These are phyloP conservation scores for Intoshia linei DNA, from an alignment of 1,140 invertebrate species.

Conservation along the genomic window DNA sequence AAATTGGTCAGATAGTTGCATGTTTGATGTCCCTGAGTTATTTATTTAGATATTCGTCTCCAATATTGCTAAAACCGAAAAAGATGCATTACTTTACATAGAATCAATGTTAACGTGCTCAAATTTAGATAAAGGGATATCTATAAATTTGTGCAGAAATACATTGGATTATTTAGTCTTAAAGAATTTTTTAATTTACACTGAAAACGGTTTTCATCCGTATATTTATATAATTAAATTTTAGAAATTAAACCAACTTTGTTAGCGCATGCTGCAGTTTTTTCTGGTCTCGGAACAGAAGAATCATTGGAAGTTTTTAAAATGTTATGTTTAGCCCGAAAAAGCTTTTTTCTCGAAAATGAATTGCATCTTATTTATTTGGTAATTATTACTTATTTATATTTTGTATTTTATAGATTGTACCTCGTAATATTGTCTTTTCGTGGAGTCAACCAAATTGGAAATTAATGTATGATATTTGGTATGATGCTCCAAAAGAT, in stretches of 20 bases:
- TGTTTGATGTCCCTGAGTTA: too few relatives aligned
- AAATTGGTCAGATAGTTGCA: too few relatives aligned
- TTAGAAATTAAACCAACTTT: constrained; percentile 32
- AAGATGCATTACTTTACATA: too few relatives aligned
- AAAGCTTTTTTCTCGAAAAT: constrained; percentile 57
- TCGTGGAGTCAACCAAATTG: neutral
- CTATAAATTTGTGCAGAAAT: too few relatives aligned
- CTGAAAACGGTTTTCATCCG: neutral
- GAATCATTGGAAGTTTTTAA: constrained; percentile 52
- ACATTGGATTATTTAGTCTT: constrained; percentile 35
- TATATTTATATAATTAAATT: neutral
- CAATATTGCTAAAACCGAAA: too few relatives aligned
- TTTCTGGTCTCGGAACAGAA: constrained; percentile 57
- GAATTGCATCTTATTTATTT: constrained; percentile 75
- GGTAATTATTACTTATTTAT: constrained; percentile 8
- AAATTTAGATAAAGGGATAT: too few relatives aligned
- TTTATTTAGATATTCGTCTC: too few relatives aligned
- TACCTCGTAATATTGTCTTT: neutral
- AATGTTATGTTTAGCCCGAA: constrained; percentile 55
- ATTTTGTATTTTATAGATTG: neutral
- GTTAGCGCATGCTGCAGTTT: constrained; percentile 55
- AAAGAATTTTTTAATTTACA: constrained; percentile 31
- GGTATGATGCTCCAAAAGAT: constrained; percentile 2
- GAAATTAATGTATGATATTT: constrained; percentile 4
- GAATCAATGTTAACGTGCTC: too few relatives aligned